These are phyloP conservation scores for Rhinoraja longicauda DNA, from an alignment of 2,797 vertebrate species.

Conservation along the genomic window DNA sequence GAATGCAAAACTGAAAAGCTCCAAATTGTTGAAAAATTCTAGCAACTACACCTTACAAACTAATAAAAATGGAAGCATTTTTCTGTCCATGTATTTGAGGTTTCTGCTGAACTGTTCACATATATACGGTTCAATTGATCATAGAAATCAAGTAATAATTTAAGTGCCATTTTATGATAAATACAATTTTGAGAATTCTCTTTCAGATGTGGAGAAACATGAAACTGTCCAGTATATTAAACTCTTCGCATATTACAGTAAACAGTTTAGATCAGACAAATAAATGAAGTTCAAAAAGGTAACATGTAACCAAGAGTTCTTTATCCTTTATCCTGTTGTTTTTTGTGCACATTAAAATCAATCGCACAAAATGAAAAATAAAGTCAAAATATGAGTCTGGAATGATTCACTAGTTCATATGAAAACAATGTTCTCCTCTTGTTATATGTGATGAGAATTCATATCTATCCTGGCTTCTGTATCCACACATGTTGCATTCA, in stretches of 20 bases:
- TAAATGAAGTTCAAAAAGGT: not conserved
- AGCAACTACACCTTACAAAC: not conserved
- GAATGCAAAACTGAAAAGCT: slow-evolving; percentile 30
- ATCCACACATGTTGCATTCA: slow-evolving; percentile 96
- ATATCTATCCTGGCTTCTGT: slow-evolving; percentile 92
- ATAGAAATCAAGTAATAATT: slow-evolving; percentile 30
- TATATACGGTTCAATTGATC: slow-evolving; percentile 28
- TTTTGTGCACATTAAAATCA: not conserved
- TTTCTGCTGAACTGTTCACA: slow-evolving; percentile 29
- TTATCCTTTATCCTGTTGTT: not conserved
- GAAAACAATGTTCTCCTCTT: slow-evolving; percentile 85
- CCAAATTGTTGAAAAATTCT: slow-evolving; percentile 19
- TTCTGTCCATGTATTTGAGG: not conserved
- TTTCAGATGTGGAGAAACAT: slow-evolving; percentile 18
- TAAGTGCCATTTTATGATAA: slow-evolving; percentile 32
- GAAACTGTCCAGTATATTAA: not conserved
- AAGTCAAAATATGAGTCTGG: not conserved
- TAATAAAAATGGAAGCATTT: slow-evolving; percentile 26
- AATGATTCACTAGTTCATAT: slow-evolving; percentile 55
- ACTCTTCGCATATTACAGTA: not conserved
- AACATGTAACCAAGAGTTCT: not conserved
- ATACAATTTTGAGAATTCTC: slow-evolving; percentile 29
- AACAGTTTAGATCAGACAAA: not conserved
- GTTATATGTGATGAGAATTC: slow-evolving; percentile 98
- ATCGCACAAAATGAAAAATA: not conserved